Percentiles rank a stretch among this genome's conserved stretches.
phyloP scores from a whole-genome alignment of 1,140 invertebrate genomes.

The Saccostrea echinata region DNA sequence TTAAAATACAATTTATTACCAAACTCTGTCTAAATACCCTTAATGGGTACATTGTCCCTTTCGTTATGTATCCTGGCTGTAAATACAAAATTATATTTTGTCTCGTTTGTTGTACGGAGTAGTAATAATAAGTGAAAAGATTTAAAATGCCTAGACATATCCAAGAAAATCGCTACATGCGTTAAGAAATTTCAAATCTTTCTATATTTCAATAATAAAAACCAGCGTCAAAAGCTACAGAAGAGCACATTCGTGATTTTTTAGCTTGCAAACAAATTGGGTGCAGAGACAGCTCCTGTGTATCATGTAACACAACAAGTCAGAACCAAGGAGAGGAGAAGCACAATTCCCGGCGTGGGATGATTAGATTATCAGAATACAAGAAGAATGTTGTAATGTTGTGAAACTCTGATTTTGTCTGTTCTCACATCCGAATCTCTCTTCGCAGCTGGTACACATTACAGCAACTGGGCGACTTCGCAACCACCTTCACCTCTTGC shows the following conservation, averaged over 20 bases:
- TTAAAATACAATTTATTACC: neutral
- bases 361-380: slow-evolving; percentile 37
- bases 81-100: no score
- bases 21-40: neutral
- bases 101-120: no score
- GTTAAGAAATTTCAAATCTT: neutral
- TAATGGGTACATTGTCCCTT: neutral
- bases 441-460: slow-evolving; percentile 32
- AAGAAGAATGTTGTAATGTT: slow-evolving; percentile 37
- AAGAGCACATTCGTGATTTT: neutral
- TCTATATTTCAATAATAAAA: neutral
- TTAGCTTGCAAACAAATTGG: slow-evolving; percentile 17
- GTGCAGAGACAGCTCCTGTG: neutral
- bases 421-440: slow-evolving; percentile 34
- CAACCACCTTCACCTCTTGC: slow-evolving; percentile 17
- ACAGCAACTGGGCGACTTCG: slow-evolving; percentile 28
- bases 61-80: neutral
- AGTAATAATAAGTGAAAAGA: neutral
- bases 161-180: neutral
- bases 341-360: slow-evolving; percentile 20
- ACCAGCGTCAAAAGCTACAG: neutral
- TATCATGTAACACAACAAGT: slow-evolving; percentile 20
- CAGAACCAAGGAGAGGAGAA: slow-evolving; percentile 10
- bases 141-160: neutral
- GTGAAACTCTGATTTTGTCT: slow-evolving; percentile 36